Evolutionary conservation across 2,113 vertebrate genomes (phyloP).

Genomic region (Acrocephalus kingi): DNA sequence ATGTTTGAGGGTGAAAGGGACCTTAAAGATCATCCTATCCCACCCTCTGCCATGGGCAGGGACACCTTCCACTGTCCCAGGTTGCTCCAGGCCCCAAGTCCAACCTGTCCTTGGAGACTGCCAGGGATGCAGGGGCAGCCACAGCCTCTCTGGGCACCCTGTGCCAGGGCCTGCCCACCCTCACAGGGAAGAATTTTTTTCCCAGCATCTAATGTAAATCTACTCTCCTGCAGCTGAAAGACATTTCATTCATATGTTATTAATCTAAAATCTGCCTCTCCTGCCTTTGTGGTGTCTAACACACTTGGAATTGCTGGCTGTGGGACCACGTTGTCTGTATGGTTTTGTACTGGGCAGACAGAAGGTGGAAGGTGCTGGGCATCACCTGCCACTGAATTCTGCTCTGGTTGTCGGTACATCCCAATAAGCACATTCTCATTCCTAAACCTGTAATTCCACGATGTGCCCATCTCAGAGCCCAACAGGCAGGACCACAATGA

Average conservation of each 20-base stretch:
- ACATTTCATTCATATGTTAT: neutral
- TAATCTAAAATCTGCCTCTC: neutral
- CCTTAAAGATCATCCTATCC: accelerated
- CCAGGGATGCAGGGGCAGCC: neutral
- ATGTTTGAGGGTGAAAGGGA: neutral
- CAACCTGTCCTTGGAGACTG: accelerated
- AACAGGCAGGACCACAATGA: neutral
- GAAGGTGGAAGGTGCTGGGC: neutral
- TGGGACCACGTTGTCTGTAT: accelerated
- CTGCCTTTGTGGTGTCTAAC: neutral
- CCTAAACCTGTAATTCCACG: neutral
- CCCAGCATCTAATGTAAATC: neutral
- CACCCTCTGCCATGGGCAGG: neutral
- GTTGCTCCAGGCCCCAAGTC: accelerated
- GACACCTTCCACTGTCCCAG: accelerated
- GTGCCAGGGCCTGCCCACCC: neutral
- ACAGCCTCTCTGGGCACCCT: neutral
- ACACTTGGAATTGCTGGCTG: neutral
- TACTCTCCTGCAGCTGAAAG: neutral
- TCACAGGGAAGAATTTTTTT: neutral
- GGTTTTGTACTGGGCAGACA: neutral
- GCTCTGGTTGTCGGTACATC: neutral
- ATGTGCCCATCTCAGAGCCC: neutral
- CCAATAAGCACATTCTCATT: accelerated
- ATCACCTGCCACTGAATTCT: neutral